Evolutionary conservation across 2,797 vertebrate genomes (phyloP).

Genomic region (Micropoecilia bifurca): DNA sequence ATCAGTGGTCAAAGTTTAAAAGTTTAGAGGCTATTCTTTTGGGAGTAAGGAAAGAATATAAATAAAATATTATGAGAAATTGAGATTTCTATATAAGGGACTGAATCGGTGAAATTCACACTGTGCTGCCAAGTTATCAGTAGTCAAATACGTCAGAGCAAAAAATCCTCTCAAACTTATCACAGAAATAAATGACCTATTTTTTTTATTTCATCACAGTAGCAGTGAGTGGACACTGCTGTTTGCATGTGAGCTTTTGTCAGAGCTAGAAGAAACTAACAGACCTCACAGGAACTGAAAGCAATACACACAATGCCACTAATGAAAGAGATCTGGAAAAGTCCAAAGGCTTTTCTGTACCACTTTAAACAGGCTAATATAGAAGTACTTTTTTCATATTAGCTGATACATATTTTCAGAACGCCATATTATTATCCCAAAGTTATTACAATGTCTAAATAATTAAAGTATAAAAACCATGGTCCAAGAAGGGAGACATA

Average conservation of each 20-base stretch:
- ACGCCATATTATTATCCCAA: background rate
- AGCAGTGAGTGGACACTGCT: constrained; percentile 1
- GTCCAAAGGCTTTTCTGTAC: background rate
- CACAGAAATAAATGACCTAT: constrained; percentile 22
- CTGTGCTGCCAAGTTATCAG: constrained; percentile 31
- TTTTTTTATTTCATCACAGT: constrained; percentile 23
- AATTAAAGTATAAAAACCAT: background rate
- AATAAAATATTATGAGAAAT: constrained; percentile 50
- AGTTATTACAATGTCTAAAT: background rate
- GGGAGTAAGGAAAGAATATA: constrained; percentile 38
- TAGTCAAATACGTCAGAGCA: constrained; percentile 40
- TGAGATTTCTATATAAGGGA: constrained; percentile 43
- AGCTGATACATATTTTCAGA: background rate
- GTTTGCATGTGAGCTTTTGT: constrained; percentile 16
- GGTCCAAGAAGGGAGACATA: background rate
- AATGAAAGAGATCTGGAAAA: constrained; percentile 69
- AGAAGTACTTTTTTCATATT: background rate
- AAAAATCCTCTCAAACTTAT: constrained; percentile 21
- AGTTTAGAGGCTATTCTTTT: background rate
- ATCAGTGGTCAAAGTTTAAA: background rate
- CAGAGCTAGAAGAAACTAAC: constrained; percentile 3
- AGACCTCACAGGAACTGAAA: constrained; percentile 27
- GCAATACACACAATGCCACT: constrained; percentile 45
- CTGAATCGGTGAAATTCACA: constrained; percentile 40
- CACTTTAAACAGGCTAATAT: background rate